phyloP scores from a whole-genome alignment of 2,797 vertebrate genomes.

The Podargus strigoides region DNA sequence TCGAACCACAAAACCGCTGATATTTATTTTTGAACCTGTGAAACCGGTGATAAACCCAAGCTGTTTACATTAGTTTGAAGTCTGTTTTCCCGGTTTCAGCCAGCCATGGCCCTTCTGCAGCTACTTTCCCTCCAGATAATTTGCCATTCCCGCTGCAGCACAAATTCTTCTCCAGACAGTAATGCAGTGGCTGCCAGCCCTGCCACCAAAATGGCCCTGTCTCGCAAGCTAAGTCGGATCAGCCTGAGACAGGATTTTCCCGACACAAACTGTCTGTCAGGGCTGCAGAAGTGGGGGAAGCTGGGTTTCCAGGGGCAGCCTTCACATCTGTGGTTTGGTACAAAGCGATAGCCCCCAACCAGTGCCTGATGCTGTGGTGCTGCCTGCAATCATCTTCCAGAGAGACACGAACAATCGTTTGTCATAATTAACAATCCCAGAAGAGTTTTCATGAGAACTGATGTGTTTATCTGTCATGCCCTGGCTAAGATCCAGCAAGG shows the following conservation, averaged over 20 bases:
- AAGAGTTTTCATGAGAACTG: not conserved
- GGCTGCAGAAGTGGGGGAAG: not conserved
- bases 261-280: constrained; percentile 51
- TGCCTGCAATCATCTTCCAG: not conserved
- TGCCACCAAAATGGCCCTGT: constrained; percentile 58
- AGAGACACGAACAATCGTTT: not conserved
- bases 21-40: constrained; percentile 65
- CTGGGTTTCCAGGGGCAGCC: not conserved
- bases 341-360: not conserved
- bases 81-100: constrained; percentile 59
- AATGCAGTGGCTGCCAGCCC: constrained; percentile 58
- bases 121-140: constrained; percentile 57
- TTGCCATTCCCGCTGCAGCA: constrained; percentile 31
- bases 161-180: constrained; percentile 63
- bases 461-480: constrained; percentile 17
- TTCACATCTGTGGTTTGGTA: not conserved
- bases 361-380: rapidly evolving
- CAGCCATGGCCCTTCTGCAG: constrained; percentile 33
- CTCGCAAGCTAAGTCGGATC: constrained; percentile 63
- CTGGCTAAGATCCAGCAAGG: constrained; percentile 35
- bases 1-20: not conserved
- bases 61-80: constrained; percentile 66
- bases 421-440: constrained; percentile 34
- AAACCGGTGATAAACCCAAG: constrained; percentile 63
- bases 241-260: constrained; percentile 63